Evolutionary conservation across 2,797 vertebrate species (phyloP).

Genomic region (Danio kyathit): DNA sequence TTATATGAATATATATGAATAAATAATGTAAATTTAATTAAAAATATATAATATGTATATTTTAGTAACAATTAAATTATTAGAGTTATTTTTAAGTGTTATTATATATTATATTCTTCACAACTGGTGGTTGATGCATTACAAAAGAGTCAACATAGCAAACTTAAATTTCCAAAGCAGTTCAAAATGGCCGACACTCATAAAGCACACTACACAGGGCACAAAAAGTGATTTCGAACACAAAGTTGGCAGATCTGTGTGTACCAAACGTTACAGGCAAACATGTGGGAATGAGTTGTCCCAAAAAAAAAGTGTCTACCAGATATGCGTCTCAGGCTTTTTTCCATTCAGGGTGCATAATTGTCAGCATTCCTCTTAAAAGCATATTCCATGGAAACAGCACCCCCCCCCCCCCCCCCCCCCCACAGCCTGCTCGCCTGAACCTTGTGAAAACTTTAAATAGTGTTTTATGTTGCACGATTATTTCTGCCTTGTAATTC

Average conservation of each 20-base stretch:
- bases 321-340: slow-evolving; percentile 25
- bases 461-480: slow-evolving; percentile 53
- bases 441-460: slow-evolving; percentile 58
- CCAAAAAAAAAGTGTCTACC: slow-evolving; percentile 16
- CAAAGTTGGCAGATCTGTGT: neutral
- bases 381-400: slow-evolving; percentile 58
- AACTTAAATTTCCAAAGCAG: neutral
- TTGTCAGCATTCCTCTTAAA: slow-evolving; percentile 63
- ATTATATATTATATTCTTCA: neutral
- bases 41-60: neutral
- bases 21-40: too few relatives aligned
- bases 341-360: slow-evolving; percentile 50
- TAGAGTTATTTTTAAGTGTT: neutral
- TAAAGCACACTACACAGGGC: neutral
- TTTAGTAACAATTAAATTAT: neutral
- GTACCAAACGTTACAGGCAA: neutral
- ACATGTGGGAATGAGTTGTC: slow-evolving; percentile 17
- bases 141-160: neutral
- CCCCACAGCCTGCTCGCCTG: slow-evolving; percentile 18
- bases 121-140: neutral
- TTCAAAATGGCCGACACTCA: neutral
- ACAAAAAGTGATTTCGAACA: slow-evolving; percentile 1
- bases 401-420: slow-evolving; percentile 4
- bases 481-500: slow-evolving; percentile 63
- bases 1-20: too few relatives aligned